A percentile compares a stretch with the other conserved stretches of the same genome.
Evolutionary conservation across 2,888 invertebrate species (phyloP).

Genomic region (Incurvaria masculella): DNA sequence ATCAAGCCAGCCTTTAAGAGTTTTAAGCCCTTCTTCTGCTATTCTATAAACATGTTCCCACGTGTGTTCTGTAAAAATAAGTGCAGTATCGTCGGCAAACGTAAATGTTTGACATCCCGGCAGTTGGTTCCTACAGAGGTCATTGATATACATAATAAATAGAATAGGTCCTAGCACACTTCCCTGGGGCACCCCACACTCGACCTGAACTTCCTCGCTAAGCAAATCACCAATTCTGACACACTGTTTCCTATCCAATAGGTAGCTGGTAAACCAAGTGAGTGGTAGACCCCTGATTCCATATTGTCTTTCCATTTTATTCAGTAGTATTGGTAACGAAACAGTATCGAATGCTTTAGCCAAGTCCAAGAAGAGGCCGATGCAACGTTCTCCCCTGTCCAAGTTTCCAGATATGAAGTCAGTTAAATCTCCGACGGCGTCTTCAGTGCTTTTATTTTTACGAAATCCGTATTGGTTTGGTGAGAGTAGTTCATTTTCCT

Average conservation of each 20-base stretch:
- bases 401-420: not conserved
- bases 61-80: not conserved
- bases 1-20: not conserved
- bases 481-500: not conserved
- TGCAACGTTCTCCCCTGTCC: not conserved
- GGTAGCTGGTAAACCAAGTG: not conserved
- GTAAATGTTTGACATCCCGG: not conserved
- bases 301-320: conserved; percentile 2
- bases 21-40: not conserved
- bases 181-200: not conserved
- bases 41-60: not conserved
- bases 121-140: not conserved
- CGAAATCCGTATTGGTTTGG: conserved; percentile 1
- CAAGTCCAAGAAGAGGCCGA: not conserved
- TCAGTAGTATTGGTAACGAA: not conserved
- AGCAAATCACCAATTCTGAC: too few relatives aligned
- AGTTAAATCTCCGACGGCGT: conserved; percentile 1
- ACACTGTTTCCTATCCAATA: too few relatives aligned
- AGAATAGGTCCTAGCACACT: not conserved
- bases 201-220: too few relatives aligned
- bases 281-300: conserved; percentile 1
- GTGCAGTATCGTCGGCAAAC: not conserved
- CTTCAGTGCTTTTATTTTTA: conserved; percentile 1
- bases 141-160: not conserved
- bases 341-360: not conserved